Base-by-base conservation (phyloP, 2,888 invertebrate species). In the Aleiodes testaceus region DNA sequence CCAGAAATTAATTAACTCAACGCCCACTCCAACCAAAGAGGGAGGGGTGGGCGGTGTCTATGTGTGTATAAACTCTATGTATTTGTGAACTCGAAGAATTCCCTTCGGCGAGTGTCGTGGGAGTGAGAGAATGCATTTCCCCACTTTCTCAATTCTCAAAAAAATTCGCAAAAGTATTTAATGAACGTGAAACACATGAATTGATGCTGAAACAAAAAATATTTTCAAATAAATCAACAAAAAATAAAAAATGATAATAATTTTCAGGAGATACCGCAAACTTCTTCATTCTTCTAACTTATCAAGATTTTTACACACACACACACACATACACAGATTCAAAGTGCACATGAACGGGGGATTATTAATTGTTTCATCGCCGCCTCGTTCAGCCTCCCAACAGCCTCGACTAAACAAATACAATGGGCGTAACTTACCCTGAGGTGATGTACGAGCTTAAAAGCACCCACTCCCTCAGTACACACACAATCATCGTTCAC, bases 291-390 rank as follows among this genome's bases (percentile, higher is more conserved):
- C n/a, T 63, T n/a, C 18, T 45, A 44, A 45, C 7, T 22, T 18
- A 63, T 44, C 63, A 63, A 45, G 63, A 45, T 63, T 63, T 63
- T 63, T 45, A 22, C 11, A 36, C 45, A 44, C 44, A 44, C 22
- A 45, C n/a, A 44, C 47, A 20, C 11, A 45, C 14, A 63, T 42
- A 26, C 26, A 26, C 26, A 26, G 26, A 26, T 5, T 26, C 26
- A 26, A 22, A 12, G 2, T 63, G 44, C 45, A 20, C 69, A 72
- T 66, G 64, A 65, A 53, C 75, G 66, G 74, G 71, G 74, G 80
- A 82, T 85, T 85, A 85, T 86, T 86, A 85, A 85, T 85, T 86
- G 86, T 85, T 85, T 84, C 84, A 84, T 85, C 86, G 84, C 81
- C 79, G 80, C 80, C 81, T 84, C 79, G 81, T 84, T 82, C 81